These are phyloP conservation scores for Xiphorhynchus erythropygius DNA, from an alignment of 2,797 vertebrate genomes.

Conservation along the genomic window DNA sequence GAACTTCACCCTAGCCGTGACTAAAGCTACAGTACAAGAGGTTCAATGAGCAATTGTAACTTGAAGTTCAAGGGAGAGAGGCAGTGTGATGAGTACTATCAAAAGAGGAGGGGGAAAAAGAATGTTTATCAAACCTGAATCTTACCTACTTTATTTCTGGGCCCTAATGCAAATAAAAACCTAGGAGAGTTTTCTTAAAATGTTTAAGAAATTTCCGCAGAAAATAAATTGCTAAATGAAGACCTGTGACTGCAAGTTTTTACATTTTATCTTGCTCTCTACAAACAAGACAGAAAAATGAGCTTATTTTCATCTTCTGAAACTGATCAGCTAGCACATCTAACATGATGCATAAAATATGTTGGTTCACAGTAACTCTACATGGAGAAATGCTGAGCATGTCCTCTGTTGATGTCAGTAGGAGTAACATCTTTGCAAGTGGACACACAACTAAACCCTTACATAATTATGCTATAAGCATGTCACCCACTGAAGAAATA, in stretches of 20 bases:
- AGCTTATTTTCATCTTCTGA: neutral
- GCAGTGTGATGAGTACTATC: neutral
- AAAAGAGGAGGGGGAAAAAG: neutral
- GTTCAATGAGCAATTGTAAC: neutral
- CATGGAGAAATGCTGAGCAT: neutral
- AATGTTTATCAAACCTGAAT: neutral
- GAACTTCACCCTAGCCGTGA: neutral
- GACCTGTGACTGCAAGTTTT: neutral
- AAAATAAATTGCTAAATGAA: neutral
- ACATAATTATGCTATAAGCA: neutral
- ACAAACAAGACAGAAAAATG: neutral
- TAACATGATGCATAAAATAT: neutral
- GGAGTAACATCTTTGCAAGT: neutral
- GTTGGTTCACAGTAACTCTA: neutral
- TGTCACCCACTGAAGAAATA: neutral
- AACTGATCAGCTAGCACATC: neutral
- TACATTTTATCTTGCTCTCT: neutral
- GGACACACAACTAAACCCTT: neutral
- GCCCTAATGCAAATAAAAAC: neutral
- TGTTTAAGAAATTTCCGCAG: neutral
- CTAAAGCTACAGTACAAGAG: neutral
- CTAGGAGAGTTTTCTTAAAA: neutral
- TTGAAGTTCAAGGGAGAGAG: neutral
- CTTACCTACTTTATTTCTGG: neutral
- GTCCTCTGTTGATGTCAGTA: neutral